Percentiles rank a stretch among this genome's conserved stretches.
Evolutionary conservation across 2,797 vertebrate genomes (phyloP).

Genomic region (Galagoides demidoff): DNA sequence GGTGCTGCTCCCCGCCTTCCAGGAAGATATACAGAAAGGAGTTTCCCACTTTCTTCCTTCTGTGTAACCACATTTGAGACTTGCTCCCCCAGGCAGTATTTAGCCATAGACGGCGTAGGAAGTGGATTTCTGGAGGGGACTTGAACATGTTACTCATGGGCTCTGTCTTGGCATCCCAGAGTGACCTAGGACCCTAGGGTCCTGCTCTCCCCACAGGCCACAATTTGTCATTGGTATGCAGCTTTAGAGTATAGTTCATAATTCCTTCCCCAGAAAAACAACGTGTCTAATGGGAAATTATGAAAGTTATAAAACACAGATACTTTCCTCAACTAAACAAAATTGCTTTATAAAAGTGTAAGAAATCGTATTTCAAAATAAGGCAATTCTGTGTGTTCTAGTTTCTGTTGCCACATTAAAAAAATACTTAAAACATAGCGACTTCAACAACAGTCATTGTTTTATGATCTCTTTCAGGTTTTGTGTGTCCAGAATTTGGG

Average conservation of each 20-base stretch:
- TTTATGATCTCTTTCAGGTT: background rate
- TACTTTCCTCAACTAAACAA: slow-evolving; percentile 31
- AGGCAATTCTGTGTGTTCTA: background rate
- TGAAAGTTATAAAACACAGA: slow-evolving; percentile 29
- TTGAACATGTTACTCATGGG: background rate
- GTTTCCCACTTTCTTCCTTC: background rate
- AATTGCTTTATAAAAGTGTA: background rate
- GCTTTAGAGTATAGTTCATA: slow-evolving; percentile 16
- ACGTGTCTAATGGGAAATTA: slow-evolving; percentile 50
- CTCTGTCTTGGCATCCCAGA: background rate
- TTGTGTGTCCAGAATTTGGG: background rate
- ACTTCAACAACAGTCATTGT: background rate
- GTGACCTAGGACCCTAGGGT: background rate
- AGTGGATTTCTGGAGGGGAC: background rate
- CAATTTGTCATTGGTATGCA: slow-evolving; percentile 50
- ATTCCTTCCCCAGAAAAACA: slow-evolving; percentile 50
- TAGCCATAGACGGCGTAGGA: background rate
- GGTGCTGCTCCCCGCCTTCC: background rate
- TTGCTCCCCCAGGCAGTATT: background rate
- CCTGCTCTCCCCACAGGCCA: background rate
- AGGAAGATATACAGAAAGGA: background rate
- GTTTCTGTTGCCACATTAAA: background rate
- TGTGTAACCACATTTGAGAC: background rate
- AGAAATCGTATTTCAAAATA: slow-evolving; percentile 10
- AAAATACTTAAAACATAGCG: background rate